Evolutionary conservation across 2,888 invertebrate species (phyloP).

Genomic region (Hirtodrosophila confusa): DNA sequence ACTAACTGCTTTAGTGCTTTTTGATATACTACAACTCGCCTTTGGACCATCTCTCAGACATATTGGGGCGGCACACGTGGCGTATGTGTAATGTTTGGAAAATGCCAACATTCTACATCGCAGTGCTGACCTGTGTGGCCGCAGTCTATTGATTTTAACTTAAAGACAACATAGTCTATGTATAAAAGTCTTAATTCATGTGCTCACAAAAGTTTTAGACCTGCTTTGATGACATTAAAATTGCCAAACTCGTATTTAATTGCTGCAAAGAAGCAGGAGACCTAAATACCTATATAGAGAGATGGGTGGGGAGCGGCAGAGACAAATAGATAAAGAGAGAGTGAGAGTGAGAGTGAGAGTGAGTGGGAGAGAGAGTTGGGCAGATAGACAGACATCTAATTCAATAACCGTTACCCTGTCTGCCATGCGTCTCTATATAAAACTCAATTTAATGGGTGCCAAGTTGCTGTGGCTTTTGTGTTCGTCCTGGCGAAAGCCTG

Average conservation of each 20-base stretch:
- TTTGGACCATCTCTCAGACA: conserved; percentile 6
- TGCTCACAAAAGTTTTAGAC: not conserved
- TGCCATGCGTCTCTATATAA: conserved; percentile 63
- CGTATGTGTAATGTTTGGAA: conserved; percentile 46
- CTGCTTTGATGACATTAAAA: conserved; percentile 7
- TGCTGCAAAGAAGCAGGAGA: conserved; percentile 12
- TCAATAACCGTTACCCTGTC: conserved; percentile 60
- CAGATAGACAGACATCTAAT: conserved; percentile 50
- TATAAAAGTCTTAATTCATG: conserved; percentile 22
- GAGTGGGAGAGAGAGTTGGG: not conserved
- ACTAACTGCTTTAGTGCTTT: conserved; percentile 38
- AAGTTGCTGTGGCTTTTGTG: conserved; percentile 59
- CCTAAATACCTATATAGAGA: conserved; percentile 5
- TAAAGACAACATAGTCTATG: conserved; percentile 3
- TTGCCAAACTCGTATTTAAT: conserved; percentile 40
- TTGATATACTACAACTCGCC: conserved; percentile 31
- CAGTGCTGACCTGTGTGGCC: not conserved
- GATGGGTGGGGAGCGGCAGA: not conserved
- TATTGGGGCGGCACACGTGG: conserved; percentile 17
- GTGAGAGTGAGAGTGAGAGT: not conserved
- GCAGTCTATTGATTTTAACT: not conserved
- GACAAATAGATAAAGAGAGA: not conserved
- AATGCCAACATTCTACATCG: not conserved
- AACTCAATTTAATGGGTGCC: conserved; percentile 74
- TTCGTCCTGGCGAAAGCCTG: conserved; percentile 48